A percentile compares a stretch with the other conserved stretches of the same genome.
Evolutionary conservation across 2,113 vertebrate species (phyloP).

Genomic region (Promerops cafer): DNA sequence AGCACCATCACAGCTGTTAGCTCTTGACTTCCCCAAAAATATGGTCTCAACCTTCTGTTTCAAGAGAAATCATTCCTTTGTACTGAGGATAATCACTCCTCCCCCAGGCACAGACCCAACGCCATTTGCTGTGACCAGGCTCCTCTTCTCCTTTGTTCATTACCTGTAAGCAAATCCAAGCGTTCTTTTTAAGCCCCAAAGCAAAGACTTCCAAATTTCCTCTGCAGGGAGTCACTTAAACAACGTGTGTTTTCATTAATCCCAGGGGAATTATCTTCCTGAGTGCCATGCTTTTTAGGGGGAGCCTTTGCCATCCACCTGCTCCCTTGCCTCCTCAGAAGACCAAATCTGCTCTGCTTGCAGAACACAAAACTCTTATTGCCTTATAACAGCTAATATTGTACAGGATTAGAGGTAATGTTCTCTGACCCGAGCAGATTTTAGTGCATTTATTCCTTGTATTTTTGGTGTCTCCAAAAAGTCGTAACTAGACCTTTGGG

Average conservation of each 20-base stretch:
- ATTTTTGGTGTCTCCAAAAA: neutral
- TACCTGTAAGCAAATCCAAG: constrained; percentile 52
- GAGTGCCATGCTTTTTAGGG: neutral
- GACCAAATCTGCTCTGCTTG: neutral
- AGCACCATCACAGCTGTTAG: constrained; percentile 33
- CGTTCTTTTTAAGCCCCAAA: neutral
- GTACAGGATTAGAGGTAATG: neutral
- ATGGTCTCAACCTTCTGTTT: constrained; percentile 44
- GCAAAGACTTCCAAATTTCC: constrained; percentile 47
- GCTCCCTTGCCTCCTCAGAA: neutral
- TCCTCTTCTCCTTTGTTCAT: constrained; percentile 28
- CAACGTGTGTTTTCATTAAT: constrained; percentile 34
- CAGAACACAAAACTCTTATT: neutral
- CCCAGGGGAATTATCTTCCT: constrained; percentile 14
- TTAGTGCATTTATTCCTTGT: neutral
- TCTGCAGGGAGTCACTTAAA: constrained; percentile 10
- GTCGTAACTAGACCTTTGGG: neutral
- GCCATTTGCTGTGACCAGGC: neutral
- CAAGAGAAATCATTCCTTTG: constrained; percentile 32
- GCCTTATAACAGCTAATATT: neutral
- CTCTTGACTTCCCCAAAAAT: constrained; percentile 23
- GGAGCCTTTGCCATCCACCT: constrained; percentile 16
- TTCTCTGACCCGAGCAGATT: neutral
- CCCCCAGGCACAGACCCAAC: constrained; percentile 29
- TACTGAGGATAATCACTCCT: constrained; percentile 30